Conservation (phyloP, 2,797 vertebrate species). For the Balearica regulorum region DNA sequence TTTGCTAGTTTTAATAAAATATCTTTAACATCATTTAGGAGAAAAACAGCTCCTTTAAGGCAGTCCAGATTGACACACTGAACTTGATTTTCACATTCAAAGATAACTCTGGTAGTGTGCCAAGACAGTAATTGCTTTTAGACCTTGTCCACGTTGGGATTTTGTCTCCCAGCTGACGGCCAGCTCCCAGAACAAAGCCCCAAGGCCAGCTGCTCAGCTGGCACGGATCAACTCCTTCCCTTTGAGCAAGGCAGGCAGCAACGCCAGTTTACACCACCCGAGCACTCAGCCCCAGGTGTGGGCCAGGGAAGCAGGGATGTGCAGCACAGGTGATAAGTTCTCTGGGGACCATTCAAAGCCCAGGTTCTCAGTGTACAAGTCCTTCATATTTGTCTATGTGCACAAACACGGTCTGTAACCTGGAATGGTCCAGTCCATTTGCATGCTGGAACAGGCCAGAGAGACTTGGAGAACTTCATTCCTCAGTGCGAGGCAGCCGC, state of each 20-base stretch:
- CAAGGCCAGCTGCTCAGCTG: neutral
- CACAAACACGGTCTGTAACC: accelerated
- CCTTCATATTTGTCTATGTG: accelerated
- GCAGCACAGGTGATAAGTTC: neutral
- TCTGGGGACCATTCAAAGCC: neutral
- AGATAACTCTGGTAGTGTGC: neutral
- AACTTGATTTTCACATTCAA: neutral
- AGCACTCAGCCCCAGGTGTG: neutral
- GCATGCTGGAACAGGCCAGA: neutral
- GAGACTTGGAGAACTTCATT: neutral
- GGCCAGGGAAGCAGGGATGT: neutral
- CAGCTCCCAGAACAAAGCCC: neutral
- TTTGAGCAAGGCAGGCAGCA: neutral
- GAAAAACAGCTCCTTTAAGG: neutral
- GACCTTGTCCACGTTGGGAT: neutral
- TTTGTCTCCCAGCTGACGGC: neutral
- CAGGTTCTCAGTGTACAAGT: neutral
- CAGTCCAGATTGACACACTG: neutral
- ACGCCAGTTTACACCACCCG: neutral
- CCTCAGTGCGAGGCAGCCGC: accelerated
- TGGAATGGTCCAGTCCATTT: neutral
- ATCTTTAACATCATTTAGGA: neutral
- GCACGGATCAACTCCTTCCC: accelerated
- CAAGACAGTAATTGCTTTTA: neutral
- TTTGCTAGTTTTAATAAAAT: neutral